Evolutionary conservation across 2,113 vertebrate genomes (phyloP), one percentile per base, ranked within the genome.

Genomic region (Dasyurus viverrinus): DNA sequence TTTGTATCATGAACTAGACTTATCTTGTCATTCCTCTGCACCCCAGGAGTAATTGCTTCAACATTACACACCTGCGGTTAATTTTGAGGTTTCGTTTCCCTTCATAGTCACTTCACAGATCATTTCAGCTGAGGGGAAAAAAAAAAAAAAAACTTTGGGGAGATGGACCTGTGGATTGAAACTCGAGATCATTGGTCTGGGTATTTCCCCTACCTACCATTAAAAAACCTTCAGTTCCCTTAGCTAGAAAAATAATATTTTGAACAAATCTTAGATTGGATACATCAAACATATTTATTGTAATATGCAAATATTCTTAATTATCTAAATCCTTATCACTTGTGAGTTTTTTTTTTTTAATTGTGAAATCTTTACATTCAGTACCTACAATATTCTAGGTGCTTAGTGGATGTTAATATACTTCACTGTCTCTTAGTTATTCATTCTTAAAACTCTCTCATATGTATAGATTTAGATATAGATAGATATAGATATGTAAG

Each of bases 21-120:
- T 19, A 90, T 54, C 91, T 95, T 84, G 68, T 95, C 36, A 94
- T 23, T 93, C 94, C 90, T 92, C 6, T 23, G 42, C 22, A 94
- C 23, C n/a, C 16, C 89, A 95, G 48, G 92, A 93, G 9, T 95
- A 8, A 90, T 42, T 84, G 68, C 68, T 84, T 84, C 16, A 84
- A 19, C n/a, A 84, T 42, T 84, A 84, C 68, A 84, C 68, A 76
- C 8, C 19, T 95, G 25, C 9, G 93, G 42, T 96, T 92, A 91
- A 11, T 89, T 97, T 47, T 92, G 16, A 1, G 42, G 96, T 93
- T 95, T 93, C 19, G 54, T 55, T 93, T 0, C 0, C 0, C 6
- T 23, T 84, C n/a, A 84, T 84, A 84, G 5, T 42, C 68, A 84
- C 6, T 93, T 92, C 76, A 16, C 57, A 95, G 90, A 52, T 93